Conservation (phyloP, 2,797 vertebrate genomes). For the Peromyscus aztecus region DNA sequence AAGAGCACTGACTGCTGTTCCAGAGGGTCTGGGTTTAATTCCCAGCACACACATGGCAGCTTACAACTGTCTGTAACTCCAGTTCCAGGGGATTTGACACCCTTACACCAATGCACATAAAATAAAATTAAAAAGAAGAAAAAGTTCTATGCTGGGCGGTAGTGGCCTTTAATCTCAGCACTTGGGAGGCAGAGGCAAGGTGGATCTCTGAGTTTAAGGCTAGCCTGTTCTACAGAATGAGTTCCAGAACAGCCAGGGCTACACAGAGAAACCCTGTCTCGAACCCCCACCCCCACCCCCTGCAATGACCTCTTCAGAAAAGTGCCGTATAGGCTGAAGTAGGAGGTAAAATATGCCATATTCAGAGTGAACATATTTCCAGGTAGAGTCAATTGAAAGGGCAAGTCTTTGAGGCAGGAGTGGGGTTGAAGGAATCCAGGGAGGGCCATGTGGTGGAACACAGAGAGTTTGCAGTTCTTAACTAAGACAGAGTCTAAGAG, state of each 20-base stretch:
- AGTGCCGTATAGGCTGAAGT: not conserved
- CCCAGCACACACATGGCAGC: too few relatives aligned
- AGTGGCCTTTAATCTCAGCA: not conserved
- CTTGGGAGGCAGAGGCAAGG: not conserved
- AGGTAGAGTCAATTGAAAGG: not conserved
- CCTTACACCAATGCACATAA: too few relatives aligned
- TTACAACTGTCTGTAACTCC: too few relatives aligned
- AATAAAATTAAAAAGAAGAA: too few relatives aligned
- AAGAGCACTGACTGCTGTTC: too few relatives aligned
- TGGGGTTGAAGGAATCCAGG: not conserved
- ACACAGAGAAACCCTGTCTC: not conserved
- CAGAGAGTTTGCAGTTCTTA: not conserved
- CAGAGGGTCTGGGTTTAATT: too few relatives aligned
- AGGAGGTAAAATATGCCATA: not conserved
- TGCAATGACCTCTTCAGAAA: not conserved
- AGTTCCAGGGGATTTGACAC: too few relatives aligned
- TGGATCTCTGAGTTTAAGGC: not conserved
- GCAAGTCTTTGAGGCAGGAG: not conserved
- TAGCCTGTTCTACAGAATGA: not conserved
- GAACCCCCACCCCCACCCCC: too few relatives aligned
- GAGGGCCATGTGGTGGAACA: not conserved
- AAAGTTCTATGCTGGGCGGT: too few relatives aligned
- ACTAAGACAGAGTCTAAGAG: not conserved
- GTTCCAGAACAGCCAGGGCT: not conserved
- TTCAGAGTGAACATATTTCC: constrained; percentile 14